Conservation (phyloP, 2,797 vertebrate species). For the Rachycentron canadum region DNA sequence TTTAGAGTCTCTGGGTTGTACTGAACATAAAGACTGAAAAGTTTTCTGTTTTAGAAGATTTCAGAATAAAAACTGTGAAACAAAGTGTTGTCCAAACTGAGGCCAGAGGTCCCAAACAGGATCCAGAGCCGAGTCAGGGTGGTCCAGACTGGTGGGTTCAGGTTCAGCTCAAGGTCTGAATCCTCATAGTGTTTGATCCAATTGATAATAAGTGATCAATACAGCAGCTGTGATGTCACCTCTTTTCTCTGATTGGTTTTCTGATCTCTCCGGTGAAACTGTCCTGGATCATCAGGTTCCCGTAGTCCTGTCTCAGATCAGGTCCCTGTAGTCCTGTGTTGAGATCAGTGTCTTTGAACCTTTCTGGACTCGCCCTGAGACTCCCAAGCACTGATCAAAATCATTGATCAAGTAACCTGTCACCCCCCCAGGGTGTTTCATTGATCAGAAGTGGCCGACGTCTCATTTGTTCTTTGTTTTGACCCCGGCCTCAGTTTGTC, state of each 20-base stretch:
- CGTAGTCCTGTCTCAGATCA: no score
- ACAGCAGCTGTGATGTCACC: neutral
- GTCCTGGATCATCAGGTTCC: no score
- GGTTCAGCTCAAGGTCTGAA: neutral
- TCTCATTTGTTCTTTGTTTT: conserved; percentile 26
- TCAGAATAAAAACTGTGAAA: conserved; percentile 60
- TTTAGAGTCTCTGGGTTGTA: conserved; percentile 15
- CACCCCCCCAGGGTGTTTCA: no score
- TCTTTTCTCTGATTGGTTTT: neutral
- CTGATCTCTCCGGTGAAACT: neutral
- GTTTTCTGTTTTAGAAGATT: conserved; percentile 9
- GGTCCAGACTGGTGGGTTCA: neutral
- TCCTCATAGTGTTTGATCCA: neutral
- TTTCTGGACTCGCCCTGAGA: no score
- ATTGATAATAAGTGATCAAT: no score
- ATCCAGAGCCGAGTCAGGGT: neutral
- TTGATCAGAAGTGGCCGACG: neutral
- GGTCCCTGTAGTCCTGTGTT: no score
- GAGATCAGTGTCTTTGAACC: no score
- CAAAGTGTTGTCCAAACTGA: conserved; percentile 46
- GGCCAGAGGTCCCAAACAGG: conserved; percentile 30
- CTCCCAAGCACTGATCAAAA: no score
- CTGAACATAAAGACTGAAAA: conserved; percentile 10
- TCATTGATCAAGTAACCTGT: no score
- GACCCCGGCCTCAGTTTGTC: conserved; percentile 28